Percentiles rank a stretch among this genome's conserved stretches.
These are phyloP conservation scores for Mirza zaza DNA, from an alignment of 2,113 vertebrate genomes.

Conservation along the genomic window DNA sequence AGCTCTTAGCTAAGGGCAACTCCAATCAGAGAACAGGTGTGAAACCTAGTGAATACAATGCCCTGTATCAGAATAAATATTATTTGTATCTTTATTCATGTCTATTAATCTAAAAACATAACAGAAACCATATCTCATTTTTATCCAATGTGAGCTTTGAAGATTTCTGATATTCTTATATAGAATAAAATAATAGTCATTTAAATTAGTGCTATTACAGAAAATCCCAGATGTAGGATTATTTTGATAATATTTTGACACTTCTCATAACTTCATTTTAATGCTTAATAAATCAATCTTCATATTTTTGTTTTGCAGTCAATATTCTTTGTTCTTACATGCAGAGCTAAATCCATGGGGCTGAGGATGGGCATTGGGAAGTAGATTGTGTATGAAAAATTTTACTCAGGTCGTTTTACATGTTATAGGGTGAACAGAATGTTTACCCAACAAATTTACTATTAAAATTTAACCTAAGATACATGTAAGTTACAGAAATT, in stretches of 20 bases:
- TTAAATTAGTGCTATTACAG: background rate
- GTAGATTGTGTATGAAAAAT: background rate
- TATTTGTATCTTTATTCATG: background rate
- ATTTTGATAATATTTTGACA: background rate
- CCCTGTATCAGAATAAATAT: background rate
- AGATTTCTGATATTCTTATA: background rate
- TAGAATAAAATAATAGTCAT: background rate
- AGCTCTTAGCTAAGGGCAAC: background rate
- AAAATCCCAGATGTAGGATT: background rate
- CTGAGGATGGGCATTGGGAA: background rate
- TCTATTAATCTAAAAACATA: background rate
- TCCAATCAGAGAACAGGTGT: background rate
- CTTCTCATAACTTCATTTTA: background rate
- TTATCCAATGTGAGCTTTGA: background rate
- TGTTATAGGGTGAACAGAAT: background rate
- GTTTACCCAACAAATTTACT: background rate
- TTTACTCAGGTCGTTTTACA: background rate
- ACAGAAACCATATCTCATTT: background rate
- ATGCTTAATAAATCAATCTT: background rate
- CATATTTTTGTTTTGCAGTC: background rate
- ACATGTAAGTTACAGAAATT: background rate
- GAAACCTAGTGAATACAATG: background rate
- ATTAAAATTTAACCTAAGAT: background rate
- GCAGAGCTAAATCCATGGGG: background rate
- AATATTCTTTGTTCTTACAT: background rate